Base-by-base conservation (phyloP, 2,113 vertebrate species). In the Onychostoma macrolepis region DNA sequence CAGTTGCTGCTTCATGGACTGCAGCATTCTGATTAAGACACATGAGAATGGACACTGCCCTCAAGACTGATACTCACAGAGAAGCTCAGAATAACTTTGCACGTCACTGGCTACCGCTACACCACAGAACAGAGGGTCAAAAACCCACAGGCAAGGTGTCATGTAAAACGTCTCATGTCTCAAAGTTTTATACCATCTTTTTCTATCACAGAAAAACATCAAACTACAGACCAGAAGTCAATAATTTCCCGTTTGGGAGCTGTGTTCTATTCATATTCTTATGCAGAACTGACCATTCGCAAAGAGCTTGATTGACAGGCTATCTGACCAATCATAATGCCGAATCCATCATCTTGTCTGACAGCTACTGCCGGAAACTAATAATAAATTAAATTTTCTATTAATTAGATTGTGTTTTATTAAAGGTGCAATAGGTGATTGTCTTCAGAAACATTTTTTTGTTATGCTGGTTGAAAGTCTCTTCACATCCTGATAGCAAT, bases 1-100 rank as follows among this genome's bases (percentile, higher is more conserved):
- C 33, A 63, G 50, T 69, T 79, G 56, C 36, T 41, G 53, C 48
- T 63, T 63, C 11, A 75, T 36, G 75, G 85, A 84, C 80, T 79
- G 30, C 24, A 87, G 67, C 72, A 71, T 30, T 69, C 53, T 83
- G 45, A 90, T 90, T 82, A 87, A 87, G 86, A 90, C 83, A 78
- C 84, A 80, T 63, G 89, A 90, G 86, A 79, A 11, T 38, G 12
- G 9, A 69, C 33, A 38, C 72, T 56, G 80, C 26, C 81, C 69
- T 76, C 1, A n/a, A 56, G 36, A 9, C 77, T 56, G 33, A 79
- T n/a, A 3, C 78, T 48, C 33, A 87, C 58, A 58, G 41, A 63
- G 71, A 81, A 65, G 65, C 83, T 77, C 77, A 63, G 74, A 50
- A 48, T 17, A 80, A 75, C 33, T 45, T 56, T 53, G 43, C 41